phyloP scores from a whole-genome alignment of 2,797 vertebrate species.

The Parambassis ranga region DNA sequence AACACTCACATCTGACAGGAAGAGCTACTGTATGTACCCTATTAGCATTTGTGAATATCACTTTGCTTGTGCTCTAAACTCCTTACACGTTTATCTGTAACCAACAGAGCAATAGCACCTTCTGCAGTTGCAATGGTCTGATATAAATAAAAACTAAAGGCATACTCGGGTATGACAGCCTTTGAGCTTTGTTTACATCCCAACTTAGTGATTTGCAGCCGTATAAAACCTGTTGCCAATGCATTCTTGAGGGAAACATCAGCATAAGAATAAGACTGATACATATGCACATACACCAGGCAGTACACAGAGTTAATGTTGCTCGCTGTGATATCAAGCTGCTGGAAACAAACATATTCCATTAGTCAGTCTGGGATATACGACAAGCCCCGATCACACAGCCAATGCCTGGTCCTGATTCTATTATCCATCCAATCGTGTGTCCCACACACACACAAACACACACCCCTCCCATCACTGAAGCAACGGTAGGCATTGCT shows the following conservation, averaged over 20 bases:
- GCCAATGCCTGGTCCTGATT: conserved; percentile 40
- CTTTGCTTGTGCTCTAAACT: conserved; percentile 44
- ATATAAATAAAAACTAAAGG: conserved; percentile 12
- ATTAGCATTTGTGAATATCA: conserved; percentile 65
- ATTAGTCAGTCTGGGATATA: conserved; percentile 49
- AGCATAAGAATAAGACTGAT: conserved; percentile 15
- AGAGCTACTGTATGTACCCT: conserved; percentile 35
- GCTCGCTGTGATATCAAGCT: conserved; percentile 52
- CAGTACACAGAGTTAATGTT: conserved; percentile 49
- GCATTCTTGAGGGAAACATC: background rate
- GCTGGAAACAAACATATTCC: conserved; percentile 57
- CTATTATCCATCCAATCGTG: conserved; percentile 40
- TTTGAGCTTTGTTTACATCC: conserved; percentile 13
- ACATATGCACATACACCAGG: conserved; percentile 8
- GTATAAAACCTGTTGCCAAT: conserved; percentile 47
- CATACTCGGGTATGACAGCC: conserved; percentile 2
- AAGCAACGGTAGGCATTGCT: conserved; percentile 47
- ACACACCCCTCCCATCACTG: conserved; percentile 18
- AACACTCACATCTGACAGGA: conserved; percentile 63
- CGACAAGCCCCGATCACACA: conserved; percentile 47
- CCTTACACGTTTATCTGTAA: conserved; percentile 44
- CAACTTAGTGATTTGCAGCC: background rate
- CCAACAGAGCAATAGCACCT: conserved; percentile 32
- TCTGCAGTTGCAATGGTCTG: conserved; percentile 9
- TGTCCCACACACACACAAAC: background rate